Evolutionary conservation across 2,888 invertebrate species (phyloP), one percentile per base, ranked within the genome.

Genomic region (Bombylius discolor): DNA sequence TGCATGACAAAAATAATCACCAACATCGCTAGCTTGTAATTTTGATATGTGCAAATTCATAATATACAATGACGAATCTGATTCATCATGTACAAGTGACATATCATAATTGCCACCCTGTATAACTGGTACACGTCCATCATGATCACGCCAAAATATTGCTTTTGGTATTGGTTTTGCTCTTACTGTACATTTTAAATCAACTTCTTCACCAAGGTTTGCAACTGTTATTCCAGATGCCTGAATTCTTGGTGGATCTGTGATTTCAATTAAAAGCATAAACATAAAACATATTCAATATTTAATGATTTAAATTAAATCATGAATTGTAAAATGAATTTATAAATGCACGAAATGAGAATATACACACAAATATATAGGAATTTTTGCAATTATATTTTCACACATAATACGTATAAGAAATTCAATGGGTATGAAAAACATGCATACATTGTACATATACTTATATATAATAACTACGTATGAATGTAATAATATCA

Each of bases 1-100:
- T 0, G 90, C 89, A 68, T 88, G 87, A 62, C 90, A 91, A 74
- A 81, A 89, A 70, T 89, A 91, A 61, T 87, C 87, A 0, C 89
- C 89, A 51, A 83, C 85, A 67, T 89, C 88, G 34, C 78, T 72
- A 52, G 83, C 81, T 4, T 81, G 75, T 64, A 89, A 81, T 69
- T 83, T 83, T 69, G 81, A 82, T 60, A 90, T 89, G 52, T 81
- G 81, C 50, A 90, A 71, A 32, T 82, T 79, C 87, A 89, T 89
- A 4, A 82, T 79, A 70, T 85, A 87, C 62, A 83, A 82, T 23
- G 23, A 82, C 12, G 83, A 79, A 23, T 23, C 23, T 23, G 23
- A 23, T 8, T 42, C 87, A 89, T 89, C 4, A 82, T 79, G 70
- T 85, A 87, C 62, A 83, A 82, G 72, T 47, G 79, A 77, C 60